phyloP scores from a whole-genome alignment of 2,888 invertebrate species.

The Drosophila ustulata region DNA sequence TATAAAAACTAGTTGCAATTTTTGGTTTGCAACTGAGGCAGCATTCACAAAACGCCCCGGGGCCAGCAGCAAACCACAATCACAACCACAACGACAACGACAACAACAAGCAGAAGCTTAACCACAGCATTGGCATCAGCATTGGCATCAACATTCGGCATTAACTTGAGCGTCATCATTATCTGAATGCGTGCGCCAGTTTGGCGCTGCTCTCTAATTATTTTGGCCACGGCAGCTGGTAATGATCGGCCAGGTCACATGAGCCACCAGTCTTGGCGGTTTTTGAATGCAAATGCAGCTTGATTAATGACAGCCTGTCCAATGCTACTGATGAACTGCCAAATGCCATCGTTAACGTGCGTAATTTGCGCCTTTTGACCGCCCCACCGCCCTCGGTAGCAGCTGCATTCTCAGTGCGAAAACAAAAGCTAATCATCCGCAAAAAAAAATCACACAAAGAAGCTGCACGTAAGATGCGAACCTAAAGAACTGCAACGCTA shows the following conservation, averaged over 20 bases:
- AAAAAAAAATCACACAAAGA: constrained; percentile 25
- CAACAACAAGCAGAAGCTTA: background rate
- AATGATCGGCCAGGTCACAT: constrained; percentile 64
- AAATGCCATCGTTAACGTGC: constrained; percentile 60
- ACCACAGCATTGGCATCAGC: background rate
- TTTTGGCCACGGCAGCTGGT: constrained; percentile 50
- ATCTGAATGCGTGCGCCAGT: constrained; percentile 67
- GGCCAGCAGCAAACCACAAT: constrained; percentile 7
- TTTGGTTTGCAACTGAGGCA: constrained; percentile 44
- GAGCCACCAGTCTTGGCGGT: constrained; percentile 4
- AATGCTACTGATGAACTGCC: constrained; percentile 41
- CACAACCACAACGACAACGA: background rate
- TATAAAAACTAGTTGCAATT: constrained; percentile 58
- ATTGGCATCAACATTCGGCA: constrained; percentile 3
- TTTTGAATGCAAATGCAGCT: constrained; percentile 66
- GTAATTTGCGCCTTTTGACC: constrained; percentile 49
- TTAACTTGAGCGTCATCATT: constrained; percentile 20
- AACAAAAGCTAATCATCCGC: background rate
- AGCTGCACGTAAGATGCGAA: constrained; percentile 66
- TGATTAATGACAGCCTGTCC: constrained; percentile 62
- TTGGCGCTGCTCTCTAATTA: constrained; percentile 57
- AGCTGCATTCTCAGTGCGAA: background rate
- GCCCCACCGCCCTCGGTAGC: constrained; percentile 5
- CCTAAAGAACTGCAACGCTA: constrained; percentile 42
- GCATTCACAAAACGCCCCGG: constrained; percentile 37